These are phyloP conservation scores for Oikopleura albicans DNA, from an alignment of 23 tunicate genomes.

Conservation along the genomic window DNA sequence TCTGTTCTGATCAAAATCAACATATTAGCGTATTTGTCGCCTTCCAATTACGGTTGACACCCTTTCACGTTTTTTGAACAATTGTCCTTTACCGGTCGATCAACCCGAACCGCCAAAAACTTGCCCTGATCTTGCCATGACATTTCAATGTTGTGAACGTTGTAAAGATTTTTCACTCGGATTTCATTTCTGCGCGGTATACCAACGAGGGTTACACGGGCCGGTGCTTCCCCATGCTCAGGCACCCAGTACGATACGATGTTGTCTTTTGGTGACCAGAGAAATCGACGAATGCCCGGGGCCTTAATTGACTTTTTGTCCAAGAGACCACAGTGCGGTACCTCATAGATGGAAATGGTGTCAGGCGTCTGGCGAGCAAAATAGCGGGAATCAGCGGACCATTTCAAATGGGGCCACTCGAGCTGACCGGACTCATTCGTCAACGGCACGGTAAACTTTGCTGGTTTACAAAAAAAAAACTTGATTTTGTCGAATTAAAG, in stretches of 20 bases:
- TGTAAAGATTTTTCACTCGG: slow-evolving; percentile 81
- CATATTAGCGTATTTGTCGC: no score
- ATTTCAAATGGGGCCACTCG: slow-evolving; percentile 24
- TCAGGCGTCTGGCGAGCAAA: slow-evolving; percentile 72
- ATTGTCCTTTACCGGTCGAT: slow-evolving; percentile 79
- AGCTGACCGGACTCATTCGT: background rate
- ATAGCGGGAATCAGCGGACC: slow-evolving; percentile 65
- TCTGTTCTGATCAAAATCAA: no score
- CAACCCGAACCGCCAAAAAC: slow-evolving; percentile 69
- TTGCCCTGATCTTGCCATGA: slow-evolving; percentile 91
- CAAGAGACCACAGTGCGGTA: slow-evolving; percentile 76
- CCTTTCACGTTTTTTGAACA: no score
- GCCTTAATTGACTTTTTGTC: slow-evolving; percentile 54
- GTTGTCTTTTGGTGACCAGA: slow-evolving; percentile 87
- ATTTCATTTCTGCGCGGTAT: slow-evolving; percentile 71
- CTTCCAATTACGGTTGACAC: no score
- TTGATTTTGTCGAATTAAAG: no score
- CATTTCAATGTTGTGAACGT: slow-evolving; percentile 53
- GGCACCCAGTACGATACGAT: slow-evolving; percentile 61
- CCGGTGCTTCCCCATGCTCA: slow-evolving; percentile 65
- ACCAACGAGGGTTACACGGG: slow-evolving; percentile 62
- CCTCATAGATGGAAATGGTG: slow-evolving; percentile 65
- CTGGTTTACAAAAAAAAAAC: no score
- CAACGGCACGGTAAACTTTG: background rate
- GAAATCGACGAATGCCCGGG: slow-evolving; percentile 33